These are phyloP conservation scores for Passer montanus DNA, from an alignment of 2,113 vertebrate genomes.

Conservation along the genomic window DNA sequence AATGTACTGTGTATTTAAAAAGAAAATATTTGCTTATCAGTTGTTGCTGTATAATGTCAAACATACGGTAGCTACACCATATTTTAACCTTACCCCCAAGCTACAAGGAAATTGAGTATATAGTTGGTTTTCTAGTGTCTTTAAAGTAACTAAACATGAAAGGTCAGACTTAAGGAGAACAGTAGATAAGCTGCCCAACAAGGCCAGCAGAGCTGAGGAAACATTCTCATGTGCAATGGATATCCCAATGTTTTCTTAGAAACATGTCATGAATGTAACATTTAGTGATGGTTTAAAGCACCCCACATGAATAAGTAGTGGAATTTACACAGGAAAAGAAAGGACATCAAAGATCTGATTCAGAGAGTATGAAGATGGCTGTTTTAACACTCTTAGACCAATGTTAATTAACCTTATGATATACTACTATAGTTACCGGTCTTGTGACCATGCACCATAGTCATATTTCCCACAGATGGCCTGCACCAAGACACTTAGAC, in stretches of 20 bases:
- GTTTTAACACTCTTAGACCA: not conserved
- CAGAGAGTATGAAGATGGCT: not conserved
- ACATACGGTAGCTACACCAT: slow-evolving; percentile 9
- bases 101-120: slow-evolving; percentile 35
- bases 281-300: slow-evolving; percentile 14
- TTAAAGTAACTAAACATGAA: slow-evolving; percentile 21
- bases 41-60: slow-evolving; percentile 29
- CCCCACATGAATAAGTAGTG: not conserved
- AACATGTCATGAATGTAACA: not conserved
- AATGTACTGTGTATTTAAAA: slow-evolving; percentile 25
- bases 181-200: slow-evolving; percentile 44
- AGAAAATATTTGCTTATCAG: slow-evolving; percentile 63
- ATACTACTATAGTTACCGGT: not conserved
- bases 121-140: slow-evolving; percentile 10
- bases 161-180: slow-evolving; percentile 19
- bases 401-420: not conserved
- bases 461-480: not conserved
- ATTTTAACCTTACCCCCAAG: slow-evolving; percentile 57
- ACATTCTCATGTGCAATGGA: not conserved
- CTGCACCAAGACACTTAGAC: not conserved
- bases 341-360: not conserved
- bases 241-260: slow-evolving; percentile 20
- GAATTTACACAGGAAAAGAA: not conserved
- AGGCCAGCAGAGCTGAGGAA: slow-evolving; percentile 16
- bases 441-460: not conserved